These are phyloP conservation scores for Myotis planiceps DNA, from an alignment of 2,797 vertebrate species.

Conservation along the genomic window DNA sequence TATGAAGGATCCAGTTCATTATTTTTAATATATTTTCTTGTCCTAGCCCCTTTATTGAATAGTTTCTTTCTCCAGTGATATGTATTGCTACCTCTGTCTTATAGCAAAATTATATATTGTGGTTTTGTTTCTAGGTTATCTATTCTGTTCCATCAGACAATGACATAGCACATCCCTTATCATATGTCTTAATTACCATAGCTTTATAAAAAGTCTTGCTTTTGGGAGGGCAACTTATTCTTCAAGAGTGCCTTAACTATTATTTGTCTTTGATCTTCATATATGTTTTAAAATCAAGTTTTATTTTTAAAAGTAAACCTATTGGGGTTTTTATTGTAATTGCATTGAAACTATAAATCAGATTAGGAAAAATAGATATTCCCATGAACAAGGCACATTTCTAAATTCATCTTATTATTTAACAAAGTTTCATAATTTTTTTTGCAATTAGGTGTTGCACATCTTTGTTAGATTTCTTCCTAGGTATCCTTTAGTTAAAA, in stretches of 20 bases:
- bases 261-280: background rate
- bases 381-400: background rate
- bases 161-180: background rate
- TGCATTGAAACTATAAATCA: background rate
- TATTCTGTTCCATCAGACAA: background rate
- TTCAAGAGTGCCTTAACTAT: background rate
- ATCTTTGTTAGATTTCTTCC: background rate
- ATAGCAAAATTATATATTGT: background rate
- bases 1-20: background rate
- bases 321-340: background rate
- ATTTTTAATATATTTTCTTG: constrained; percentile 3
- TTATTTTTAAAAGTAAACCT: background rate
- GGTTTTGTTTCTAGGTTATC: background rate
- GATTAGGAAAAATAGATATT: background rate
- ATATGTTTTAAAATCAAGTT: constrained; percentile 29
- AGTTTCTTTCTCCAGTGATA: background rate
- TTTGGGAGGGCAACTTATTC: background rate
- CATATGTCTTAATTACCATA: background rate
- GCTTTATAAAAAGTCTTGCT: constrained; percentile 1
- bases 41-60: background rate
- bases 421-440: background rate
- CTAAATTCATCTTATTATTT: constrained; percentile 22
- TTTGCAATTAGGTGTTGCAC: background rate
- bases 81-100: background rate
- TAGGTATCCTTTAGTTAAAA: background rate